Conservation (phyloP, 2,797 vertebrate species). For the Tauraco hartlaubi region DNA sequence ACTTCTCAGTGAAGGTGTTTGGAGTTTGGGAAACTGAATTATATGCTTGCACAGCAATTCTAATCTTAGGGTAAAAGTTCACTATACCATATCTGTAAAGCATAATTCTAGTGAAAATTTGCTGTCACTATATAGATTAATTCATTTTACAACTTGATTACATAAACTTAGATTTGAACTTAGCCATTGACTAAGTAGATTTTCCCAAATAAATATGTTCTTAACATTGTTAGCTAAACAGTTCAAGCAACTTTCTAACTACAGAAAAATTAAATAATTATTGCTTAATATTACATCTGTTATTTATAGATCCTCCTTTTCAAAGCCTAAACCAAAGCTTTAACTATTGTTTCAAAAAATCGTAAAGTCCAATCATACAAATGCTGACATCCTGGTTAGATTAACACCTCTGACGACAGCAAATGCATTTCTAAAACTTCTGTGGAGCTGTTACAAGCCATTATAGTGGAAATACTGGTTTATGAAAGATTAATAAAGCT, state of each 20-base stretch:
- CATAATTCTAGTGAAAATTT: neutral
- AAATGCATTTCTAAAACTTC: conserved; percentile 74
- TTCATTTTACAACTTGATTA: neutral
- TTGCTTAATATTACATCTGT: conserved; percentile 20
- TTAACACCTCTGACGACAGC: conserved; percentile 51
- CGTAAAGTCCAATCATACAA: conserved; percentile 9
- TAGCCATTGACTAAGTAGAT: neutral
- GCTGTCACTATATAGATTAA: neutral
- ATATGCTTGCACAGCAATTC: neutral
- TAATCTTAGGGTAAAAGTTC: conserved; percentile 41
- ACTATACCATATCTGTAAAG: neutral
- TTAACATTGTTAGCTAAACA: neutral
- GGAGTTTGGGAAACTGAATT: conserved; percentile 17
- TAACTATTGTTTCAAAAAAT: conserved; percentile 33
- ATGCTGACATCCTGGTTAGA: conserved; percentile 33
- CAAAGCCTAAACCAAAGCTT: neutral
- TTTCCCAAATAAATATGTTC: neutral
- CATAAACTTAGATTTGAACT: neutral
- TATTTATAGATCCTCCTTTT: neutral
- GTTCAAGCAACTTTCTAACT: conserved; percentile 44
- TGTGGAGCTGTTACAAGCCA: conserved; percentile 65
- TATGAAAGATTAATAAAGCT: conserved; percentile 79
- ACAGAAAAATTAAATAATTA: conserved; percentile 27
- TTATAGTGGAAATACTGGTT: conserved; percentile 74
- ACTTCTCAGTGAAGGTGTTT: neutral